Base-by-base conservation (phyloP, 1,140 invertebrate genomes). In the Nylanderia fulva region DNA sequence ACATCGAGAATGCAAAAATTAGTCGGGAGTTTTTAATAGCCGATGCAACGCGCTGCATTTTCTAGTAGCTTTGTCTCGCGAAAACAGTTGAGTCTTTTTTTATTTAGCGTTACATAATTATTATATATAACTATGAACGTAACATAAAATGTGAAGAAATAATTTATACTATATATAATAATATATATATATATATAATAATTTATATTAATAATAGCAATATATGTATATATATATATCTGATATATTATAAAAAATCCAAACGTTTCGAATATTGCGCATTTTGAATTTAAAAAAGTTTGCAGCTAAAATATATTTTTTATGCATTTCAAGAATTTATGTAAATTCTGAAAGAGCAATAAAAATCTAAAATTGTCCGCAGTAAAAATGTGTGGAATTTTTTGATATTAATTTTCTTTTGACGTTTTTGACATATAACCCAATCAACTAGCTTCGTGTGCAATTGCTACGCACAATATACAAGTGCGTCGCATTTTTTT, bases 1-100 rank as follows among this genome's bases (percentile, higher is more conserved):
- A 29, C 21, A 63, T 63, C 33, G 29, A 76, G 54, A 15, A 21
- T 71, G 21, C 80, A 27, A 84, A 82, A 82, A 82, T 82, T 42
- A 56, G 3, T 29, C 36, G 66, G 13, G 8, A 82, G 11, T 58
- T 71, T 72, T 69, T 39, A 27, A 42, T 42, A 21, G 24, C 18
- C 21, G n/a, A 36, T 36, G 54, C 18, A 71, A 75, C 54, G 24
- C 27, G 76, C n/a, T 18, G 27, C 24, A 8, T 21, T 29, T 36
- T 15, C 5, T 8, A 18, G 1, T 27, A 33, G 45, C 60, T 77
- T 52, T 24, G 13, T 18, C 7, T 24, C 11, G 24, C 24, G 21
- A 45, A 61, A 76, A 18, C 39, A 45, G 24, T 76, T 24, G 2
- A 76, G 45, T 74, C 27, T 54, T 21, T 58, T 74, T 24, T 72